Evolutionary conservation across 64 coral and sea anemone genomes (phyloP), one percentile per base, ranked within the genome.

Genomic region (Montipora cactus): DNA sequence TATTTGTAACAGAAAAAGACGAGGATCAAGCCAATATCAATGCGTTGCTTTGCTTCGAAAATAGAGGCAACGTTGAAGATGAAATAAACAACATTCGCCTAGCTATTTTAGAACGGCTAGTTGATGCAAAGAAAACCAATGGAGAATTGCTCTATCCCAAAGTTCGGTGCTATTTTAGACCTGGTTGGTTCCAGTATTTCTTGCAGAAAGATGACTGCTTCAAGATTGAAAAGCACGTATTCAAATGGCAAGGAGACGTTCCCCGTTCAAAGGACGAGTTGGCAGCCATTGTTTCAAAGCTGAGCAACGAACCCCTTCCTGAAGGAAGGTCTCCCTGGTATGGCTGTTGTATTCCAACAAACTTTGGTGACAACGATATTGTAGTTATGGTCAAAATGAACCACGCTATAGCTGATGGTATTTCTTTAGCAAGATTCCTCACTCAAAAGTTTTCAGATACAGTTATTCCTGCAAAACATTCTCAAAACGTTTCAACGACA

Each of bases 131-230:
- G 49, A 80, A 96, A 44, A 21, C 66, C 7, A 55, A 75, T 8
- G 98, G 98, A 70, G 88, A 94, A 52, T 20, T 96, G 19, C 10
- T 48, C 0, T 96, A 84, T 13, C 95, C 95, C 25, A 85, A 95
- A 80, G 46, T 75, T 18, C 88, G 83, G 0, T 87, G 87, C 58
- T 87, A 77, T 25, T 81, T 99, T 10, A 55, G 76, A 9, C 89
- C 92, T 13, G 98, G 98, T 12, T 91, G 79, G 44, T 99, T 99
- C 49, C 98, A 99, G 79, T 99, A 99, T 37, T 99, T 99, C 44
- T 95, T 96, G 11, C 83, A 96, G 48, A 89, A 99, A 23, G 92
- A 96, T 45, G 77, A 74, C 22, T 81, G 79, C 69, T 99, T 99
- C 37, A 50, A 80, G 61, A 94, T 99, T 80, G 86, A 94, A 59